Evolutionary conservation across 2,888 invertebrate genomes (phyloP).

Genomic region (Cephus rjabovi): DNA sequence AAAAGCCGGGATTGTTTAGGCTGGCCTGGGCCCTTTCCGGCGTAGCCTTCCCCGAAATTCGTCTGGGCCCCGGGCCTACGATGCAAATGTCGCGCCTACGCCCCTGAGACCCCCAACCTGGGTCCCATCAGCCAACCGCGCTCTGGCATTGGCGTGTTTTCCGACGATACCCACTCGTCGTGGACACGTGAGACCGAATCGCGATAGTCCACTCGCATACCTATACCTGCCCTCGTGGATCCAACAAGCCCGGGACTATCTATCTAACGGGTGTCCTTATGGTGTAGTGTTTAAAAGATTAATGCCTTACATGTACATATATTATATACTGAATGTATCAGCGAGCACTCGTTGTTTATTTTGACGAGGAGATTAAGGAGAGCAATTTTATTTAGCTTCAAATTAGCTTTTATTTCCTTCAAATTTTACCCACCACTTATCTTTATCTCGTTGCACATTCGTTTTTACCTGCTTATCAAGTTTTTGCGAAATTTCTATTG

Average conservation of each 20-base stretch:
- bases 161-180: conserved; percentile 9
- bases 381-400: too few species aligned
- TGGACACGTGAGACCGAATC: conserved; percentile 19
- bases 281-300: not conserved
- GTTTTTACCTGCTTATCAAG: not conserved
- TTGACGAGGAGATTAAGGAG: too few species aligned
- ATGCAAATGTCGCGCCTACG: not conserved
- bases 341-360: too few species aligned
- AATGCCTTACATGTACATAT: too few species aligned
- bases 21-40: not conserved
- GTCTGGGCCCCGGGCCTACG: conserved; percentile 18
- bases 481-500: not conserved
- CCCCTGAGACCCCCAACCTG: not conserved
- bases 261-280: not conserved
- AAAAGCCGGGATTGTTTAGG: not conserved
- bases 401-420: too few species aligned
- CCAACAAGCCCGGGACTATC: not conserved
- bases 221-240: not conserved
- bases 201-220: not conserved
- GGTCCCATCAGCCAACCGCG: not conserved
- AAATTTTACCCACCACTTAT: not conserved
- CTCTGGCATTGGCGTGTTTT: not conserved
- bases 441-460: not conserved
- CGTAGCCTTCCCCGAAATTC: conserved; percentile 32
- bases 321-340: too few species aligned